A percentile compares a stretch with the other conserved stretches of the same genome.
These are phyloP conservation scores for Orchestia grillus DNA, from an alignment of 1,140 invertebrate genomes.

Conservation along the genomic window DNA sequence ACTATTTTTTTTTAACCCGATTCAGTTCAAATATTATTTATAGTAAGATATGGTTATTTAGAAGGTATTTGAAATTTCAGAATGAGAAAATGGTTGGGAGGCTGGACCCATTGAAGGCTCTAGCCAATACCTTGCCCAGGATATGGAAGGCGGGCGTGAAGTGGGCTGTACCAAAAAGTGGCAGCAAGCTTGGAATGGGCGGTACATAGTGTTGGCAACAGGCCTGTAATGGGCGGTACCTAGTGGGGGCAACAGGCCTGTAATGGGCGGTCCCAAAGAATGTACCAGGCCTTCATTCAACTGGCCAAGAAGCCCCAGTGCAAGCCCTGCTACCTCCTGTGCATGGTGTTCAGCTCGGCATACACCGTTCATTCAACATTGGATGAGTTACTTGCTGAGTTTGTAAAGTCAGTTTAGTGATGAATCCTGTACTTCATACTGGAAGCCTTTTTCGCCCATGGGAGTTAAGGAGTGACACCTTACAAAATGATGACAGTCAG, in stretches of 20 bases:
- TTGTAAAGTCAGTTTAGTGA: neutral
- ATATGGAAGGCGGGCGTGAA: neutral
- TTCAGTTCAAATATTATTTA: neutral
- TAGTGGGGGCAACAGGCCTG: neutral
- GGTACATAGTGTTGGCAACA: neutral
- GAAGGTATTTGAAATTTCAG: neutral
- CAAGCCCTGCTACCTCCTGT: neutral
- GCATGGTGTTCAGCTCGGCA: neutral
- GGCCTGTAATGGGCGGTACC: neutral
- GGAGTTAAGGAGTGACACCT: neutral
- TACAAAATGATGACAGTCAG: neutral
- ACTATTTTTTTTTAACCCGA: neutral
- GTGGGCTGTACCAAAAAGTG: neutral
- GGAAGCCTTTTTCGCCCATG: conserved; percentile 6
- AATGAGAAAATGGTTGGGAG: neutral
- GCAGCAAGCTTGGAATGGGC: neutral
- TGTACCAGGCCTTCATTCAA: neutral
- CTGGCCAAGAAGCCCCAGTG: neutral
- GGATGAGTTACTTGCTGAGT: neutral
- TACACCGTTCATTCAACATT: neutral
- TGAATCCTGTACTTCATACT: neutral
- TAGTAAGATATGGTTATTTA: neutral
- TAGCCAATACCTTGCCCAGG: neutral
- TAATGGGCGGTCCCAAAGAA: neutral
- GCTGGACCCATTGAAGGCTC: neutral